Evolutionary conservation across 2,113 vertebrate genomes (phyloP).

Genomic region (Sinocyclocheilus anophthalmus): DNA sequence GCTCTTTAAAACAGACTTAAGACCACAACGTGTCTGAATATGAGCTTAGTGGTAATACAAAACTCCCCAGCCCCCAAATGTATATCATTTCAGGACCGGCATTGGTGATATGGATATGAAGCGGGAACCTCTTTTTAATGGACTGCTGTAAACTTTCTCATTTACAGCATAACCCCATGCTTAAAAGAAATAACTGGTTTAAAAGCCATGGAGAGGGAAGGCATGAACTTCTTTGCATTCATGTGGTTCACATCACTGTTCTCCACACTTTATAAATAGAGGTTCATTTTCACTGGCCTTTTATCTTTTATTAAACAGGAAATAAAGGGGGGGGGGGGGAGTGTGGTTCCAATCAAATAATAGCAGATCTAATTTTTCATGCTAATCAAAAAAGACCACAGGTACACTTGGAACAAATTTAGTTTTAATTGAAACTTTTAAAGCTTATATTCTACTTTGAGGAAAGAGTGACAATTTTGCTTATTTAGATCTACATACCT

Average conservation of each 20-base stretch:
- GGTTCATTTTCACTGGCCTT: conserved; percentile 56
- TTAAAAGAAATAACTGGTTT: conserved; percentile 43
- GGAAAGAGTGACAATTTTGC: neutral
- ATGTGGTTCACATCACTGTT: conserved; percentile 57
- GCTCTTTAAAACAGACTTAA: conserved; percentile 52
- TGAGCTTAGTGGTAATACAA: conserved; percentile 53
- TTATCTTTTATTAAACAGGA: conserved; percentile 63
- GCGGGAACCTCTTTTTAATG: conserved; percentile 13
- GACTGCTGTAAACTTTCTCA: conserved; percentile 49
- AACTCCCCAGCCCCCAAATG: conserved; percentile 39
- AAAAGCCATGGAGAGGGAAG: conserved; percentile 53
- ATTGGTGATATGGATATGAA: conserved; percentile 32
- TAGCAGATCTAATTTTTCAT: neutral
- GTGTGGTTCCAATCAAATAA: conserved; percentile 52
- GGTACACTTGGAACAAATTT: neutral
- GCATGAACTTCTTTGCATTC: neutral
- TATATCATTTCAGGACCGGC: conserved; percentile 57
- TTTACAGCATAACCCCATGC: conserved; percentile 39
- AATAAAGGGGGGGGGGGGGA: conserved; percentile 25
- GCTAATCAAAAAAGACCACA: conserved; percentile 19
- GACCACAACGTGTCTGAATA: conserved; percentile 36
- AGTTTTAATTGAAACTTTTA: neutral
- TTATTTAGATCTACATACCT: conserved; percentile 71
- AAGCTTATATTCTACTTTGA: neutral
- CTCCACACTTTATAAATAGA: conserved; percentile 31